Conservation (phyloP, 92 coral and sea anemone genomes). For the Nematostella vectensis region DNA sequence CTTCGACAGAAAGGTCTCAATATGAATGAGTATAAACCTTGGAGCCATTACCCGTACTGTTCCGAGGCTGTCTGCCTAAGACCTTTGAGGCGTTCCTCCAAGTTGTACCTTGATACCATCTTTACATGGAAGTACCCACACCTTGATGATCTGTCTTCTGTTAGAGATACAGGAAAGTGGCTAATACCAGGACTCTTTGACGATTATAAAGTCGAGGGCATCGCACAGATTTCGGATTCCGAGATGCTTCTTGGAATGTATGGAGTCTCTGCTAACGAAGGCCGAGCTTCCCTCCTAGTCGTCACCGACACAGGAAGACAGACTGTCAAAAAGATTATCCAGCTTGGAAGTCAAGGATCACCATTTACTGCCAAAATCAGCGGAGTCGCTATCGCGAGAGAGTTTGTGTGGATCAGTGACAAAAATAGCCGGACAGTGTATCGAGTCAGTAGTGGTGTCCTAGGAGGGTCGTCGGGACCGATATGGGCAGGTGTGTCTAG, state of each 20-base stretch:
- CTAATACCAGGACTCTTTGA: constrained; percentile 90
- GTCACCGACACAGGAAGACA: constrained; percentile 45
- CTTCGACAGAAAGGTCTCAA: constrained; percentile 87
- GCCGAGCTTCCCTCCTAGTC: constrained; percentile 72
- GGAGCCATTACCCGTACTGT: constrained; percentile 73
- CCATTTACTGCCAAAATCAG: constrained; percentile 65
- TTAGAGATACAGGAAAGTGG: constrained; percentile 74
- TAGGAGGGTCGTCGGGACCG: constrained; percentile 41
- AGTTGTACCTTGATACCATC: constrained; percentile 56
- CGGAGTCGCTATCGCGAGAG: constrained; percentile 70
- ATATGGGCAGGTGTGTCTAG: constrained; percentile 48
- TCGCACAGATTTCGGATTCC: constrained; percentile 48
- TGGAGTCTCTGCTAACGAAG: constrained; percentile 74
- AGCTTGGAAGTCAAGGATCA: constrained; percentile 41
- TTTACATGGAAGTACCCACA: constrained; percentile 90
- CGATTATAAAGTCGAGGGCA: constrained; percentile 77
- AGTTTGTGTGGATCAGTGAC: constrained; percentile 74
- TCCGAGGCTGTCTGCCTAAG: constrained; percentile 77
- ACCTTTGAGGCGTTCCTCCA: constrained; percentile 65
- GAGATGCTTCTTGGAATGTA: constrained; percentile 81
- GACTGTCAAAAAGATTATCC: constrained; percentile 67
- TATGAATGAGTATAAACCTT: constrained; percentile 45
- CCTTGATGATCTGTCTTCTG: constrained; percentile 86
- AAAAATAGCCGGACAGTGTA: constrained; percentile 45
- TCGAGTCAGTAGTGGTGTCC: constrained; percentile 39